These are phyloP conservation scores for Halisarca cf. caerulea DNA, from an alignment of 37 sponge, comb jelly and placozoan genomes.

Conservation along the genomic window DNA sequence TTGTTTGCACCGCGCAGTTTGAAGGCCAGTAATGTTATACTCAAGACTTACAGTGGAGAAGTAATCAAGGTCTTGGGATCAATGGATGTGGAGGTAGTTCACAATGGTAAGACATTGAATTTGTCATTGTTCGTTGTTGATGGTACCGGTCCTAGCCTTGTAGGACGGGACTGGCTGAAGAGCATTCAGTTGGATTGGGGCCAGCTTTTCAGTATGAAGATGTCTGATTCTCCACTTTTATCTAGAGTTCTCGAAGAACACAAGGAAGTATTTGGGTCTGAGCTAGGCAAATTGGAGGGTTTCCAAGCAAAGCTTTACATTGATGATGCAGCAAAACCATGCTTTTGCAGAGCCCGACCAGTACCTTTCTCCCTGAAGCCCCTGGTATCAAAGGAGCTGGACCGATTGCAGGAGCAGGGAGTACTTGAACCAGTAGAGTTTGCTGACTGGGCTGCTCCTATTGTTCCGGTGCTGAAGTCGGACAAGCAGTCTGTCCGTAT, in stretches of 20 bases:
- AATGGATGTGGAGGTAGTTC: background rate
- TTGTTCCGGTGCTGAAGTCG: constrained; percentile 57
- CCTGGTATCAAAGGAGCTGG: constrained; percentile 42
- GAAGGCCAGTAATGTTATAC: background rate
- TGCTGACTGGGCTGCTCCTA: constrained; percentile 64
- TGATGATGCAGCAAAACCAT: background rate
- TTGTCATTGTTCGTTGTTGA: constrained; percentile 33
- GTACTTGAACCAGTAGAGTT: constrained; percentile 48
- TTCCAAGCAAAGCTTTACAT: constrained; percentile 1
- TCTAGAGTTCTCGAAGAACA: background rate
- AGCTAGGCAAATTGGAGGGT: constrained; percentile 34
- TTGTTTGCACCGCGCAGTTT: background rate
- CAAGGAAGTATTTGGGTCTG: constrained; percentile 32
- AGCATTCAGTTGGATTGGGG: constrained; percentile 23
- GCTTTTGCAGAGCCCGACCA: constrained; percentile 24
- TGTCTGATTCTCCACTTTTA: background rate
- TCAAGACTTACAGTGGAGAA: constrained; percentile 22
- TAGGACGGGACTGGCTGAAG: constrained; percentile 51
- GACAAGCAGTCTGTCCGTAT: background rate
- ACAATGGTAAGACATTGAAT: background rate
- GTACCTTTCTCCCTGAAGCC: constrained; percentile 32
- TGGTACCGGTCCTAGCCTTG: constrained; percentile 38
- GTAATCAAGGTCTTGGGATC: constrained; percentile 16
- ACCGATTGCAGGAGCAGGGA: constrained; percentile 10
- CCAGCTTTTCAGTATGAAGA: background rate